Conservation (phyloP, 2,888 invertebrate genomes). For the Endotricha flammealis region DNA sequence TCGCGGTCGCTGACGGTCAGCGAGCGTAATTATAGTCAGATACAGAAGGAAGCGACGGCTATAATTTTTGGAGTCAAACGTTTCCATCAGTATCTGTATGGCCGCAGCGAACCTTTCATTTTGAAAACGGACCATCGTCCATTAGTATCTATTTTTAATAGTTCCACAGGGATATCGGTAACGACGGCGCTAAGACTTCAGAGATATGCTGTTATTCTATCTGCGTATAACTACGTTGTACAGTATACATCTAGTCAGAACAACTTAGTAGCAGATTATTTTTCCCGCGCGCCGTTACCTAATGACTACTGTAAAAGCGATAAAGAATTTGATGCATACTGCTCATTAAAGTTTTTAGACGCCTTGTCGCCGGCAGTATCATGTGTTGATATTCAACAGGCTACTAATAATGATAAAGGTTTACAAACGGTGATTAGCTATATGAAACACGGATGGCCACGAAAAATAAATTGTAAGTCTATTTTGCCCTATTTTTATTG, state of each 20-base stretch:
- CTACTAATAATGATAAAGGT: not conserved
- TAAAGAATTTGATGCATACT: conserved; percentile 1
- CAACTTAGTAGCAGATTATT: too few species aligned
- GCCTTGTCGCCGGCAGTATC: not conserved
- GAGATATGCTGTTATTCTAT: not conserved
- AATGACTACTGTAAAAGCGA: too few species aligned
- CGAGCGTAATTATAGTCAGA: too few species aligned
- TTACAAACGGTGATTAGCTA: not conserved
- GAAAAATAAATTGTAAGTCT: conserved; percentile 3
- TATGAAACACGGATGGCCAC: not conserved
- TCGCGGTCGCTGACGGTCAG: too few species aligned
- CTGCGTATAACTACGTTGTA: not conserved
- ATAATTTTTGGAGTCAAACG: too few species aligned
- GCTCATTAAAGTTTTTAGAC: conserved; percentile 3
- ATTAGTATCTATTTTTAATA: not conserved
- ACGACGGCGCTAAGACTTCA: not conserved
- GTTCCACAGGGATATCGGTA: not conserved
- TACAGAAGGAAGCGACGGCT: too few species aligned
- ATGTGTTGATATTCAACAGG: not conserved
- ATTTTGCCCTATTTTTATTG: conserved; percentile 5
- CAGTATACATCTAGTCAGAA: not conserved
- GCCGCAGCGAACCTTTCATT: too few species aligned
- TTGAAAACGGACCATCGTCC: too few species aligned
- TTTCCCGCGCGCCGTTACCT: too few species aligned
- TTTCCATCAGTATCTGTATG: too few species aligned